Conservation (phyloP, 2,888 invertebrate genomes). For the Argyresthia goedartella region DNA sequence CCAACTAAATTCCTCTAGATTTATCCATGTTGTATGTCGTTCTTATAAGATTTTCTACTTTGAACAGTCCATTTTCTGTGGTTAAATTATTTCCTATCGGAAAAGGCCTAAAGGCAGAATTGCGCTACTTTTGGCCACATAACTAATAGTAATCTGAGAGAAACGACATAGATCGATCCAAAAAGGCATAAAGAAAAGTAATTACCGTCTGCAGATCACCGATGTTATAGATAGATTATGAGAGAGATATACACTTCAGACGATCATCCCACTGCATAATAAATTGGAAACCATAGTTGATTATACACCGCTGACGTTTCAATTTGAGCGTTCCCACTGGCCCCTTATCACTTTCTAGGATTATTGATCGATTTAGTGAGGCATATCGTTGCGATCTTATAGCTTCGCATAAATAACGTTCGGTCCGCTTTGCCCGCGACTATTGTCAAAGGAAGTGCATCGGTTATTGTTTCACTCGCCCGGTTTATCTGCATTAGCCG, state of each 20-base stretch:
- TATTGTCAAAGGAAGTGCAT: constrained; percentile 65
- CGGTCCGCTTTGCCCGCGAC: constrained; percentile 26
- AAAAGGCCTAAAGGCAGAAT: too few relatives aligned
- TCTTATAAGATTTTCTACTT: neutral
- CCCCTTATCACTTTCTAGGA: constrained; percentile 50
- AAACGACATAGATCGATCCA: neutral
- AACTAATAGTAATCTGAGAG: neutral
- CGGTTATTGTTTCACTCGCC: constrained; percentile 61
- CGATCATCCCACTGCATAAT: constrained; percentile 13
- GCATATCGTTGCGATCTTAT: constrained; percentile 50
- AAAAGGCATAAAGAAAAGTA: neutral
- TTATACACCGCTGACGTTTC: constrained; percentile 50
- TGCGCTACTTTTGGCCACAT: too few relatives aligned
- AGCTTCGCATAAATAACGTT: constrained; percentile 44
- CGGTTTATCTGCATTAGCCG: constrained; percentile 43
- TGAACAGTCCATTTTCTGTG: neutral
- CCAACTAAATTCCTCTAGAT: too few relatives aligned
- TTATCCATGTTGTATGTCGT: too few relatives aligned
- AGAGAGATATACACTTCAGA: neutral
- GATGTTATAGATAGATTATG: neutral
- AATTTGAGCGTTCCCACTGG: constrained; percentile 45
- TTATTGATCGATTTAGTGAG: constrained; percentile 56
- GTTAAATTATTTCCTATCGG: neutral
- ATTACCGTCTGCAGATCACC: neutral
- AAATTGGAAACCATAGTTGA: constrained; percentile 27